Percentiles rank a stretch among this genome's conserved stretches.
phyloP scores from a whole-genome alignment of 2,797 vertebrate genomes.

The Argentina silus region DNA sequence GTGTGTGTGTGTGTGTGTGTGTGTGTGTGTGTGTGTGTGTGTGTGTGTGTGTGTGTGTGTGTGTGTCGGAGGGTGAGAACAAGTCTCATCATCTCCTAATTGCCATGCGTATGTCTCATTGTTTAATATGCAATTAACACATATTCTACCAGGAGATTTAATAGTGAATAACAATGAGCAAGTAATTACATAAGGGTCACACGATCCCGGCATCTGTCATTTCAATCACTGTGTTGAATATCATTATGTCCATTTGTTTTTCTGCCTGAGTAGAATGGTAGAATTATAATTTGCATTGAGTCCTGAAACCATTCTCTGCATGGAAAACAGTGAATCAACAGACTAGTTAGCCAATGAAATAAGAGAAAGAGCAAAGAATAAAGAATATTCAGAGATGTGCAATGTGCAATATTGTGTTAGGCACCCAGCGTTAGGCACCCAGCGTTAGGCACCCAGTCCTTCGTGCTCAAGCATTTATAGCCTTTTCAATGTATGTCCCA shows the following conservation, averaged over 20 bases:
- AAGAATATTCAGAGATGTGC: constrained; percentile 41
- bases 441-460: constrained; percentile 19
- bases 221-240: constrained; percentile 65
- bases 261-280: constrained; percentile 47
- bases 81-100: constrained; percentile 43
- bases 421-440: too few species aligned
- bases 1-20: constrained; percentile 6
- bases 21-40: constrained; percentile 1
- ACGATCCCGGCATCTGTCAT: constrained; percentile 66
- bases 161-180: constrained; percentile 69
- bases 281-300: constrained; percentile 64
- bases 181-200: constrained; percentile 75
- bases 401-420: not conserved
- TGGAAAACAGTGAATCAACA: constrained; percentile 29
- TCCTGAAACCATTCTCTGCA: constrained; percentile 39
- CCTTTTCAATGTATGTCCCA: constrained; percentile 41
- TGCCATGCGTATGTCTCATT: constrained; percentile 51
- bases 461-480: constrained; percentile 56
- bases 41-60: not conserved
- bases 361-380: constrained; percentile 39
- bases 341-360: constrained; percentile 52
- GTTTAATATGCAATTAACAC: constrained; percentile 73
- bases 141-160: constrained; percentile 63
- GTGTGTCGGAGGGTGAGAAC: constrained; percentile 7
- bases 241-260: constrained; percentile 59